phyloP scores from a whole-genome alignment of 2,888 invertebrate genomes.

The Stenchaetothrips biformis region DNA sequence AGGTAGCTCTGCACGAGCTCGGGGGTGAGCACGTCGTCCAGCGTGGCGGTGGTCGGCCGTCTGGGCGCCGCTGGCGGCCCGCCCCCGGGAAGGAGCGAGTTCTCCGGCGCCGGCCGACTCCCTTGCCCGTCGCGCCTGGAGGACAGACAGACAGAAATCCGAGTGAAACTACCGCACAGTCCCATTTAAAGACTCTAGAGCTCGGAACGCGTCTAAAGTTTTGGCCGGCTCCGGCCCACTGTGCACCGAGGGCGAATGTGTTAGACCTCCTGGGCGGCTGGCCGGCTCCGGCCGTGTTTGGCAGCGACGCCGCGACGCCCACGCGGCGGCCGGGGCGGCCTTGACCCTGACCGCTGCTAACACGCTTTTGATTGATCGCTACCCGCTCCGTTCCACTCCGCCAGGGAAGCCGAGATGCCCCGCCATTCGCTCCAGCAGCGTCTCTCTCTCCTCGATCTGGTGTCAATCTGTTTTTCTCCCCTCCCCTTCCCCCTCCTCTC shows the following conservation, averaged over 20 bases:
- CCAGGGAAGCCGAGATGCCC: background rate
- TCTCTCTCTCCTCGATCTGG: too few species aligned
- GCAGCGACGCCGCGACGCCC: background rate
- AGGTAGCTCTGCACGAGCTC: conserved; percentile 22
- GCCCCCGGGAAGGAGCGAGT: background rate
- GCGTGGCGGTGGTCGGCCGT: background rate
- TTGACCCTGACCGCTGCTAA: background rate
- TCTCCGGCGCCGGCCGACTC: background rate
- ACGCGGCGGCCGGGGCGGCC: background rate
- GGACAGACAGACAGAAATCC: background rate
- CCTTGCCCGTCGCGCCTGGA: background rate
- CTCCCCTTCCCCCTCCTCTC: background rate
- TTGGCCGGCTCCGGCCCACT: background rate
- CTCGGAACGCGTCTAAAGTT: background rate
- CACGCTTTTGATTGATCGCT: conserved; percentile 5
- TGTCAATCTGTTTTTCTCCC: background rate
- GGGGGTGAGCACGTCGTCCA: conserved; percentile 7
- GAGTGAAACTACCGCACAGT: background rate
- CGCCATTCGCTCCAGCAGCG: too few species aligned
- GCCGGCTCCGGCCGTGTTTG: background rate
- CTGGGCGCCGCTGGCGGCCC: background rate
- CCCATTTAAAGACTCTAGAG: too few species aligned
- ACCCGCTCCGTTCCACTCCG: background rate
- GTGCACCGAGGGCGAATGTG: too few species aligned
- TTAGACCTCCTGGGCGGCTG: too few species aligned